These are phyloP conservation scores for Alca torda DNA, from an alignment of 2,797 vertebrate genomes.

Conservation along the genomic window DNA sequence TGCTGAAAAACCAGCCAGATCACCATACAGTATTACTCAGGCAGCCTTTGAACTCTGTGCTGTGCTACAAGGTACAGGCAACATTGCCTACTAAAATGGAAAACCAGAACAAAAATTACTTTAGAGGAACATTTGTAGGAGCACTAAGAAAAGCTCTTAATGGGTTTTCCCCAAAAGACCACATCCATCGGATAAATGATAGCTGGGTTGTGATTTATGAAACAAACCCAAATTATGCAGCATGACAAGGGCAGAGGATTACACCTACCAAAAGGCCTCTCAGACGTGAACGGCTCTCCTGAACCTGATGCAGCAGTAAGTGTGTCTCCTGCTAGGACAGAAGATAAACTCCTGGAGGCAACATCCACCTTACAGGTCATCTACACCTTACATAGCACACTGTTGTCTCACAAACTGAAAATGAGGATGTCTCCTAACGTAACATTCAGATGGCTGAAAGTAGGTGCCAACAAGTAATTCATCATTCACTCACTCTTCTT, in stretches of 20 bases:
- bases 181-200: background rate
- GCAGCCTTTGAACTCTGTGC: background rate
- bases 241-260: background rate
- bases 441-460: background rate
- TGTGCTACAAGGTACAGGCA: background rate
- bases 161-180: background rate
- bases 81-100: background rate
- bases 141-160: background rate
- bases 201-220: background rate
- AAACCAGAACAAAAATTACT: background rate
- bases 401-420: background rate
- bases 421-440: accelerated
- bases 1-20: background rate
- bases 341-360: background rate
- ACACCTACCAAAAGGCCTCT: background rate
- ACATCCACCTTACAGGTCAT: background rate
- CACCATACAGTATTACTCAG: background rate
- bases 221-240: background rate
- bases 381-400: background rate
- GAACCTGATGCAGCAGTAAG: background rate
- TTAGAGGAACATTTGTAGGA: background rate
- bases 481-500: background rate
- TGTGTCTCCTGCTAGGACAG: background rate
- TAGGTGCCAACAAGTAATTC: background rate
- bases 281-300: background rate